Evolutionary conservation across 2,113 vertebrate genomes (phyloP), one percentile per base, ranked within the genome.

Genomic region (Rhinogobius similis): DNA sequence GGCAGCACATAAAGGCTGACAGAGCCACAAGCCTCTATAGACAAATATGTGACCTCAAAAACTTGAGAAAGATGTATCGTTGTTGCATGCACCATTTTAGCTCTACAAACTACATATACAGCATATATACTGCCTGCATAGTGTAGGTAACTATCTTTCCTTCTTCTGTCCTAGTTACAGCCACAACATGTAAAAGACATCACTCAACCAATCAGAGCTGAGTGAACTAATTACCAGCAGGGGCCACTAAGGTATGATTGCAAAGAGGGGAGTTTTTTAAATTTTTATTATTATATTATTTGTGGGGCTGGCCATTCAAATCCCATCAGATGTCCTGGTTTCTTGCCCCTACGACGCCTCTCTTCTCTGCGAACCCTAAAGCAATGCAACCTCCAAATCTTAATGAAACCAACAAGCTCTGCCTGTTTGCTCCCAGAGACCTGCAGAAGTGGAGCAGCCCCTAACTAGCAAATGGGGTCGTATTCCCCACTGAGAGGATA

Each of bases 401-500:
- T 76, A 83, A 84, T 87, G 83, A 85, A 90, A 84, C 88, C 88
- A 87, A 82, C 85, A 87, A 79, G 82, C 82, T 82, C 65, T 84
- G 77, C 73, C 73, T 38, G 82, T 82, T 77, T 81, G 81, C 16
- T 85, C 86, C 82, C 79, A 86, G 87, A 91, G 90, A 92, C 87
- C 61, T 36, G 81, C 76, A 82, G 88, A 92, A 92, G 86, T 93
- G 84, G 91, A 92, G 89, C 90, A 89, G 82, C 87, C 85, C 82
- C 78, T 75, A 81, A 82, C 83, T 79, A 72, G 83, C 87, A 90
- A 93, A 92, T 92, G 90, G 90, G 90, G 89, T 91, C 77, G 88
- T 89, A 92, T 92, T 92, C 91, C 91, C 92, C 81, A 84, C 90
- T 88, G 92, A 89, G 87, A 82, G 68, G 74, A 83, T 79, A 82